Conservation (phyloP, 1,140 invertebrate species). For the Pemphigus obesinymphae region DNA sequence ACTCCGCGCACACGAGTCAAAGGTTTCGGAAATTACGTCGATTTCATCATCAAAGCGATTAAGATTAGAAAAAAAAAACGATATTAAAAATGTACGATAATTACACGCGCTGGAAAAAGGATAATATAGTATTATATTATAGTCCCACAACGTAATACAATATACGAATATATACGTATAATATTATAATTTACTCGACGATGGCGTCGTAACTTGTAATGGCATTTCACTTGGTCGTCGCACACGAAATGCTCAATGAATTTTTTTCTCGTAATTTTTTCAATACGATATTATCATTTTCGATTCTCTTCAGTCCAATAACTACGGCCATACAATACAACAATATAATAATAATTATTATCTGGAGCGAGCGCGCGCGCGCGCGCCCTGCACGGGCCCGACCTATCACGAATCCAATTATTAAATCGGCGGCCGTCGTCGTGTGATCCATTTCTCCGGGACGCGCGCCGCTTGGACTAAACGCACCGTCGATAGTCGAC, state of each 20-base stretch:
- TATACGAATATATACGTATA: neutral
- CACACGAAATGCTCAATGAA: neutral
- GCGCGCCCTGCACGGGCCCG: neutral
- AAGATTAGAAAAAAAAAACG: neutral
- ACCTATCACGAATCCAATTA: constrained; percentile 11
- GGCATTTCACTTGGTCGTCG: neutral
- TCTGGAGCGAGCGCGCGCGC: neutral
- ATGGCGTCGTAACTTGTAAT: neutral
- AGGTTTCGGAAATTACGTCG: neutral
- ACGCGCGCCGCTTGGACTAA: neutral
- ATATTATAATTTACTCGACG: neutral
- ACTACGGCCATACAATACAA: neutral
- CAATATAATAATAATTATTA: neutral
- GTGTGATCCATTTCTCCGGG: neutral
- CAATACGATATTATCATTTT: neutral
- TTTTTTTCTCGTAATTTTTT: neutral
- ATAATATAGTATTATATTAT: neutral
- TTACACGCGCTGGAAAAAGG: neutral
- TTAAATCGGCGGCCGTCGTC: neutral
- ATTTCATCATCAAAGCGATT: constrained; percentile 1
- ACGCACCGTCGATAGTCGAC: neutral
- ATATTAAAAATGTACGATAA: neutral
- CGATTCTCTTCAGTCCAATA: neutral
- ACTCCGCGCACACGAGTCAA: neutral
- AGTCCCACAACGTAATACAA: neutral